phyloP scores from a whole-genome alignment of 2,888 invertebrate genomes.

The Sycophila texana region DNA sequence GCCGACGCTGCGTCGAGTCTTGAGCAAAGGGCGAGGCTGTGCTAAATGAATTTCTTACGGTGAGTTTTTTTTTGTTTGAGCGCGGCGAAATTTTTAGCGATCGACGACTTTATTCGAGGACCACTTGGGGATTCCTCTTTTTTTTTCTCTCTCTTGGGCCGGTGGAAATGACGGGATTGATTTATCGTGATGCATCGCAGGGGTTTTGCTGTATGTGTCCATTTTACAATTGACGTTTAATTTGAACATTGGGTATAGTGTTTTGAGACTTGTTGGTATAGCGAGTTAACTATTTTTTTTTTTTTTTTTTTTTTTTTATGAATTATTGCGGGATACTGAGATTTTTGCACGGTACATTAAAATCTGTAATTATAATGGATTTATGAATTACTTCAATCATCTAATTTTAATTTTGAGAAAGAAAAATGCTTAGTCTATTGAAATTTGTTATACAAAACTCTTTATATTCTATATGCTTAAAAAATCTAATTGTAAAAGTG shows the following conservation, averaged over 20 bases:
- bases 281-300: no score
- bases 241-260: not conserved
- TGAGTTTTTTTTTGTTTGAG: not conserved
- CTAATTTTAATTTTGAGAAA: no score
- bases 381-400: no score
- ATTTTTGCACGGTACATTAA: no score
- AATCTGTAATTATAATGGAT: no score
- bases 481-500: no score
- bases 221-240: not conserved
- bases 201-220: not conserved
- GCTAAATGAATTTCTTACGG: slow-evolving; percentile 20
- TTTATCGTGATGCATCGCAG: not conserved
- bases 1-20: not conserved
- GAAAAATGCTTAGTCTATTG: no score
- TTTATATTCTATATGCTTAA: no score
- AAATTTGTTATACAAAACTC: no score
- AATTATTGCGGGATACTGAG: no score
- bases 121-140: slow-evolving; percentile 12
- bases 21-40: slow-evolving; percentile 18
- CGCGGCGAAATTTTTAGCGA: not conserved
- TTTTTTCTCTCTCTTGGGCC: not conserved
- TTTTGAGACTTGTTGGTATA: not conserved
- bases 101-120: slow-evolving; percentile 32
- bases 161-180: not conserved
- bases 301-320: no score